Conservation (phyloP, 2,113 vertebrate species). For the Limanda limanda region DNA sequence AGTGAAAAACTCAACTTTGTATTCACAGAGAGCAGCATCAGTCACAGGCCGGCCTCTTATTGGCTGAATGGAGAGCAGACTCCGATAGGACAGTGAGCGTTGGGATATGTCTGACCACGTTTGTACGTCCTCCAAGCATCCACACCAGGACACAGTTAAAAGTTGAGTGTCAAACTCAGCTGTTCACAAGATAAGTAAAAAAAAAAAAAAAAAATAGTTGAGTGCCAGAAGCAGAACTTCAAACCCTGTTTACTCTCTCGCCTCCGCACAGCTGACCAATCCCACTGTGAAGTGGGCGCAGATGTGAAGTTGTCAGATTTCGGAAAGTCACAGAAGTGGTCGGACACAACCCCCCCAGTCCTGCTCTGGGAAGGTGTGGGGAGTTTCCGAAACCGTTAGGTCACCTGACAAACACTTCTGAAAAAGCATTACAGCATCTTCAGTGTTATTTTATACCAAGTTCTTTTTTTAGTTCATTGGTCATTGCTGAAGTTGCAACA, state of each 20-base stretch:
- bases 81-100: not conserved
- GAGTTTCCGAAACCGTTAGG: not conserved
- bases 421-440: not conserved
- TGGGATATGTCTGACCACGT: not conserved
- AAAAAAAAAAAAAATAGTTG: not conserved
- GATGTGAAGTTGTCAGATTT: not conserved
- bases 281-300: not conserved
- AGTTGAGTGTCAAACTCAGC: not conserved
- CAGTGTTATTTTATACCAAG: not conserved
- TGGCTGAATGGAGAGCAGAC: not conserved
- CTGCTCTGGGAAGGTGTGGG: not conserved
- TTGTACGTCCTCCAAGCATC: not conserved
- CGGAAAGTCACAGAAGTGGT: not conserved
- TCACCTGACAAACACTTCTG: not conserved
- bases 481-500: not conserved
- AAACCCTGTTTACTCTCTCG: not conserved
- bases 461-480: not conserved
- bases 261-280: not conserved
- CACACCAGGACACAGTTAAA: not conserved
- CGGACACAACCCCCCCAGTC: not conserved
- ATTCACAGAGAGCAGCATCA: slow-evolving; percentile 2
- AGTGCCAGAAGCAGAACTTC: not conserved
- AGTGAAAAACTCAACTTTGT: not conserved
- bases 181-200: not conserved
- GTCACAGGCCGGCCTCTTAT: not conserved